Evolutionary conservation across 1,140 invertebrate species (phyloP).

Genomic region (Caerostris extrusa): DNA sequence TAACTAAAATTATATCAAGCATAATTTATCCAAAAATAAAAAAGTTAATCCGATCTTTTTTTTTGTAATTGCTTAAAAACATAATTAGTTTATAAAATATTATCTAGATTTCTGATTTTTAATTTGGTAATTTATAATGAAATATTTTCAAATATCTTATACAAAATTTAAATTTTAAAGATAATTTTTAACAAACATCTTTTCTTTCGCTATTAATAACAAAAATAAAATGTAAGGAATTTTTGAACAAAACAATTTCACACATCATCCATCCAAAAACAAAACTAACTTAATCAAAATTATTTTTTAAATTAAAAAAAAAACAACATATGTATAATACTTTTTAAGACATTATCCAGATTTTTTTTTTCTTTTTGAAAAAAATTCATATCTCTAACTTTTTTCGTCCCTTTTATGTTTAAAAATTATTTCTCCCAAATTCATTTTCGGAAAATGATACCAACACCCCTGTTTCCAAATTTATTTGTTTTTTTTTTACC

Average conservation of each 20-base stretch:
- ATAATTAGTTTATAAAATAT: too few species aligned
- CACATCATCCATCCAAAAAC: not conserved
- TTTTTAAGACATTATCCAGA: not conserved
- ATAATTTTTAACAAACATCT: too few species aligned
- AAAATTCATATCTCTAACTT: not conserved
- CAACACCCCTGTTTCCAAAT: not conserved
- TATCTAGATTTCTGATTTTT: too few species aligned
- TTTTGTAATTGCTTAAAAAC: too few species aligned
- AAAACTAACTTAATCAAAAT: not conserved
- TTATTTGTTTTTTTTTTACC: not conserved
- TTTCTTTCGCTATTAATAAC: not conserved
- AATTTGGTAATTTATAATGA: too few species aligned
- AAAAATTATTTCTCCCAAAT: not conserved
- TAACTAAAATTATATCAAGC: too few species aligned
- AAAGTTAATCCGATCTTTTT: too few species aligned
- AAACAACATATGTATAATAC: not conserved
- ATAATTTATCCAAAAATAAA: too few species aligned
- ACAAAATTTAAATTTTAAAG: too few species aligned
- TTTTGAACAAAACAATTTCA: not conserved
- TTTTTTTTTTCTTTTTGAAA: not conserved
- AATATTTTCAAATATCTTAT: too few species aligned
- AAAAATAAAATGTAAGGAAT: not conserved
- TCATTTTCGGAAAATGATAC: not conserved
- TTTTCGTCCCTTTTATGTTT: not conserved
- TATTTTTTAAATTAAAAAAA: not conserved